phyloP scores from a whole-genome alignment of 2,797 vertebrate species.

The Linurgus olivaceus region DNA sequence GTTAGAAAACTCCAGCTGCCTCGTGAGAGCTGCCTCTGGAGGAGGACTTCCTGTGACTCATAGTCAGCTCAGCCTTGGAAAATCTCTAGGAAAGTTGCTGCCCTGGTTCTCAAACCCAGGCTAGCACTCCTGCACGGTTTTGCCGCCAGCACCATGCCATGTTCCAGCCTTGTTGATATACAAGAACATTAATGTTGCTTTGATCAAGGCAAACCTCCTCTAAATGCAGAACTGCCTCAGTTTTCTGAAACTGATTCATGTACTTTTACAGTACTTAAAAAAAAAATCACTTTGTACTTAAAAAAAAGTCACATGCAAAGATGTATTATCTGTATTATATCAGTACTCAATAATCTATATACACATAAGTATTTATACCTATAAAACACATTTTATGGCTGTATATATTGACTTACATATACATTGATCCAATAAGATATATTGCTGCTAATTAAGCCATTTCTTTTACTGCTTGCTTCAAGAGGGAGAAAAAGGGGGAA shows the following conservation, averaged over 20 bases:
- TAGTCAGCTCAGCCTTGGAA: not conserved
- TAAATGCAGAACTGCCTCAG: not conserved
- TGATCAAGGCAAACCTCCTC: not conserved
- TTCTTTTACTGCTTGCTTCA: not conserved
- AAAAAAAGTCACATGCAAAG: not conserved
- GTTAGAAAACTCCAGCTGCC: not conserved
- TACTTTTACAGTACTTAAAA: not conserved
- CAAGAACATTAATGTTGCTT: not conserved
- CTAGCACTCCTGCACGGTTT: not conserved
- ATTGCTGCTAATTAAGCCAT: not conserved
- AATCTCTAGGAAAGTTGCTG: not conserved
- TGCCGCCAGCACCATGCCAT: accelerated
- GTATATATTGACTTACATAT: not conserved
- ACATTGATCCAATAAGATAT: not conserved
- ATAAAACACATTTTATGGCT: not conserved
- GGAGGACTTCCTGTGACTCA: not conserved
- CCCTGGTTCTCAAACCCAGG: not conserved
- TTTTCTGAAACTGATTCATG: not conserved
- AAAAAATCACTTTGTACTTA: not conserved
- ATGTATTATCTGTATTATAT: not conserved
- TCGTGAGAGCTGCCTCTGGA: not conserved
- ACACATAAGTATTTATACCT: not conserved
- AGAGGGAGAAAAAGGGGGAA: not conserved
- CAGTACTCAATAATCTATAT: too few species aligned
- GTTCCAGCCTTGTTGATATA: not conserved